Evolutionary conservation across 2,113 vertebrate genomes (phyloP).

Genomic region (Rhadina sibilatrix): DNA sequence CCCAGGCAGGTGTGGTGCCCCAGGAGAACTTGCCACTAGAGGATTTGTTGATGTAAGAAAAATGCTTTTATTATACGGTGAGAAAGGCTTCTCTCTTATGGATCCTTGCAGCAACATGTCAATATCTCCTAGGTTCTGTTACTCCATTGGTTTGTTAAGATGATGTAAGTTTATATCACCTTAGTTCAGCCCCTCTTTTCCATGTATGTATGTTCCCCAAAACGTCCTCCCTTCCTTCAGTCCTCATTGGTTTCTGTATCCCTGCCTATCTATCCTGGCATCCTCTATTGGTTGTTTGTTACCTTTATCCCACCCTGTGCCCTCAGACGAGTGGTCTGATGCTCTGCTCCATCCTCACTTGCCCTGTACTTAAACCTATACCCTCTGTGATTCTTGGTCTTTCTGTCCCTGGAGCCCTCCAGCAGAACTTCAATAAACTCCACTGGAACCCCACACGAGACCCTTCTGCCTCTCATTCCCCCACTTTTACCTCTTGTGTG

Average conservation of each 20-base stretch:
- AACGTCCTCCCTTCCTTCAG: background rate
- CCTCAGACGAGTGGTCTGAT: no score
- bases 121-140: background rate
- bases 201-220: background rate
- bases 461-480: no score
- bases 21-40: no score
- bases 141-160: background rate
- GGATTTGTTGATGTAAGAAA: no score
- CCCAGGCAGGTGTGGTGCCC: background rate
- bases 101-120: background rate
- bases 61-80: background rate
- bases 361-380: no score
- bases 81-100: background rate
- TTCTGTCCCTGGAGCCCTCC: background rate
- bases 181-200: background rate
- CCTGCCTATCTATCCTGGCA: background rate
- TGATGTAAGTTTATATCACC: background rate
- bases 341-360: no score
- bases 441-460: no score
- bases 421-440: no score
- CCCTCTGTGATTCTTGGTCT: no score
- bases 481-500: no score
- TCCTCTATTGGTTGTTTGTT: background rate
- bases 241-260: background rate
- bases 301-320: background rate